Conservation (phyloP, 2,797 vertebrate genomes). For the Clarias laeviceps region DNA sequence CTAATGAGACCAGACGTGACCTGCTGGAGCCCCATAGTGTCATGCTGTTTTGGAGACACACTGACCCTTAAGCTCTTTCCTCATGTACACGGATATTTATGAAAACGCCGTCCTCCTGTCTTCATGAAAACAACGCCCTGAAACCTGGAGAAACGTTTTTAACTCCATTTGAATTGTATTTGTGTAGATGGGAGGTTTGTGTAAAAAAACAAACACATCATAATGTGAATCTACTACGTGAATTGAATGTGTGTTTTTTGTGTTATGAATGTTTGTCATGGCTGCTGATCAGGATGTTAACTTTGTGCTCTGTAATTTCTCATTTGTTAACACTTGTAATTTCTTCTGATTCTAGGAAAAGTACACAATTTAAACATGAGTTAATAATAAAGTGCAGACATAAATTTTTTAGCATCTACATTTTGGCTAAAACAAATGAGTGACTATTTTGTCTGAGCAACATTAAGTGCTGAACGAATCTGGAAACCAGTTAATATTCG, state of each 20-base stretch:
- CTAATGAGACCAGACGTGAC: conserved; percentile 48
- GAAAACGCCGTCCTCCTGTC: not conserved
- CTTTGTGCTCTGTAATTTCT: not conserved
- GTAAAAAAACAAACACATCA: too few relatives aligned
- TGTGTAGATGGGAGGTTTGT: not conserved
- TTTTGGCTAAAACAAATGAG: not conserved
- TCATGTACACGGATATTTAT: not conserved
- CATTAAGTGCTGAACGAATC: too few relatives aligned
- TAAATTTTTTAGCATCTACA: not conserved
- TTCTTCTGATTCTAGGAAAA: too few relatives aligned
- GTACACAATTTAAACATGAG: not conserved
- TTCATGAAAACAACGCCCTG: not conserved
- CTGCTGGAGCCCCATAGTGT: conserved; percentile 12
- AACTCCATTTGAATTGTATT: not conserved
- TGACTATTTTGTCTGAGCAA: not conserved
- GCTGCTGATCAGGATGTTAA: not conserved
- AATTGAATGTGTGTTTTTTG: too few relatives aligned
- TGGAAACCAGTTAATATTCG: too few relatives aligned
- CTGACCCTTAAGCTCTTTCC: not conserved
- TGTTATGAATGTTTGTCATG: too few relatives aligned
- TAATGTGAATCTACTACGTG: too few relatives aligned
- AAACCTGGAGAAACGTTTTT: not conserved
- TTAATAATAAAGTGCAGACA: not conserved
- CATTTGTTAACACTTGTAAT: not conserved
- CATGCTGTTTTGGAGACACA: conserved; percentile 32